A percentile compares a stretch with the other conserved stretches of the same genome.
Evolutionary conservation across 2,113 vertebrate species (phyloP).

Genomic region (Siniperca knerii): DNA sequence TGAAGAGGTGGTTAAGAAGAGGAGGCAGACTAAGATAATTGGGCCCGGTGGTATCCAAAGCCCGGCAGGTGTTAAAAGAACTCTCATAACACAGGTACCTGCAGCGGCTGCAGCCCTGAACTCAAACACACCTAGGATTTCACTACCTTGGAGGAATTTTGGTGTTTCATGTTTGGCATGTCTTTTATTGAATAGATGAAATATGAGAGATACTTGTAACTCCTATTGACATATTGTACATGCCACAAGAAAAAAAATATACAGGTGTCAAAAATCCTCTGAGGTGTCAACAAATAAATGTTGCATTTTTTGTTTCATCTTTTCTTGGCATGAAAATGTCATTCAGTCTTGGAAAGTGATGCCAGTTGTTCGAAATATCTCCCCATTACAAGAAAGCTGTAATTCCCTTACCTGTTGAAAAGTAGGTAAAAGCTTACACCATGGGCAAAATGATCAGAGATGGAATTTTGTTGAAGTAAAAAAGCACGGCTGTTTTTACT

Average conservation of each 20-base stretch:
- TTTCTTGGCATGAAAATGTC: constrained; percentile 72
- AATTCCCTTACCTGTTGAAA: constrained; percentile 64
- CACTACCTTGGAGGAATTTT: constrained; percentile 79
- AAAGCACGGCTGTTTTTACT: constrained; percentile 67
- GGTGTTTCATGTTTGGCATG: constrained; percentile 73
- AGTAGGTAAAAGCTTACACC: constrained; percentile 57
- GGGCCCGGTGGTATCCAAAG: constrained; percentile 82
- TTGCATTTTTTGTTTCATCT: constrained; percentile 65
- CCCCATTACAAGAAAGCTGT: constrained; percentile 38
- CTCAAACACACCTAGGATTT: constrained; percentile 77
- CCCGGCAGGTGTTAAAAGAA: constrained; percentile 79
- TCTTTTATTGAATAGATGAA: constrained; percentile 79
- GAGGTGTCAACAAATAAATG: constrained; percentile 66
- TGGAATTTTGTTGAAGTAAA: constrained; percentile 54
- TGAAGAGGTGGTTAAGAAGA: constrained; percentile 80
- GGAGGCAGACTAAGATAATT: constrained; percentile 81
- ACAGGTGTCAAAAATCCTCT: constrained; percentile 68
- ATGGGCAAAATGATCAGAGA: constrained; percentile 39
- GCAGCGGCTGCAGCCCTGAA: constrained; percentile 74
- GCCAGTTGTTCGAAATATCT: constrained; percentile 67
- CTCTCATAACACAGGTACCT: constrained; percentile 72
- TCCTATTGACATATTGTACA: constrained; percentile 75
- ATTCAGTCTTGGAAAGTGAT: constrained; percentile 64
- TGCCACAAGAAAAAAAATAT: constrained; percentile 63
- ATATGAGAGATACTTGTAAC: constrained; percentile 70